phyloP scores from a whole-genome alignment of 2,888 invertebrate genomes.

The Drosophila macrothrix region DNA sequence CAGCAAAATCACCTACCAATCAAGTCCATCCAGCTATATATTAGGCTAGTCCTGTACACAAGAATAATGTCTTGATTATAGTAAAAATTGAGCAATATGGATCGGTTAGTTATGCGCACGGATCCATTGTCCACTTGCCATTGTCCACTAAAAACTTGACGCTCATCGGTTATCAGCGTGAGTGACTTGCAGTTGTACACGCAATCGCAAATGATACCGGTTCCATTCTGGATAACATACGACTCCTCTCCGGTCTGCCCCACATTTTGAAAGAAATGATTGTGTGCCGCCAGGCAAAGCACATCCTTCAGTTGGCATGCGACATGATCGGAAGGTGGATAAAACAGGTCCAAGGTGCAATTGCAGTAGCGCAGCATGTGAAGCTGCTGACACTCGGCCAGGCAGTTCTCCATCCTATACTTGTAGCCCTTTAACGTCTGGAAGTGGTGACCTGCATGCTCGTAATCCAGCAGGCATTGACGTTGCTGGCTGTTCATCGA shows the following conservation, averaged over 20 bases:
- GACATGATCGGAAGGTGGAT: conserved; percentile 72
- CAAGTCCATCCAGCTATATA: conserved; percentile 85
- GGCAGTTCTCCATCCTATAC: conserved; percentile 81
- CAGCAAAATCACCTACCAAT: conserved; percentile 79
- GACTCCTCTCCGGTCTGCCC: conserved; percentile 68
- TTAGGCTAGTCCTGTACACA: conserved; percentile 84
- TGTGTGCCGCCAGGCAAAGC: conserved; percentile 77
- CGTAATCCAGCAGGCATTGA: conserved; percentile 76
- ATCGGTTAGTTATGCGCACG: conserved; percentile 16
- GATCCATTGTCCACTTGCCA: background rate
- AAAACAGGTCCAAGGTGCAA: conserved; percentile 81
- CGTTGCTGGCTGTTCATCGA: conserved; percentile 56
- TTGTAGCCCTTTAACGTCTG: conserved; percentile 68
- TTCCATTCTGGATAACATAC: conserved; percentile 55
- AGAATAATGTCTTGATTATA: conserved; percentile 81
- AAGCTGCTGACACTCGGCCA: conserved; percentile 79
- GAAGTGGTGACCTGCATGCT: conserved; percentile 59
- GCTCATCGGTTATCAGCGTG: conserved; percentile 64
- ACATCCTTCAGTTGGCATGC: conserved; percentile 73
- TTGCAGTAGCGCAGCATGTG: conserved; percentile 77
- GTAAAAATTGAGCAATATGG: conserved; percentile 82
- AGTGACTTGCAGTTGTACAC: conserved; percentile 81
- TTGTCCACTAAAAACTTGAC: conserved; percentile 48
- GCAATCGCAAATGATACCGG: conserved; percentile 81
- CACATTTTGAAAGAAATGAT: conserved; percentile 57